phyloP scores from a whole-genome alignment of 2,113 vertebrate species.

The Ploceus nigricollis region DNA sequence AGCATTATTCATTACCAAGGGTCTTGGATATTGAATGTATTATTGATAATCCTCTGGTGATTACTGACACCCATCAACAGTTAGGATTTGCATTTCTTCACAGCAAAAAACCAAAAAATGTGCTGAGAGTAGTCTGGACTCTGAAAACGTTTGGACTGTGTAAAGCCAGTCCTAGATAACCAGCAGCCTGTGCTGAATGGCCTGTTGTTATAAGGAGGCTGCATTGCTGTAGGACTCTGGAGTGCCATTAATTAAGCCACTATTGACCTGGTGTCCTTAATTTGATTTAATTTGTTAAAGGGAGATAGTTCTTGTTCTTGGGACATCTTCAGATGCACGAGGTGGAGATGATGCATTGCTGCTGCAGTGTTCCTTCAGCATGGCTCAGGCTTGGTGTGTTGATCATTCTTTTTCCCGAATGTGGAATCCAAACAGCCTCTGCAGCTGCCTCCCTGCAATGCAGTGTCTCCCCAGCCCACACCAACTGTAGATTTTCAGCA shows the following conservation, averaged over 20 bases:
- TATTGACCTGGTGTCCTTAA: not conserved
- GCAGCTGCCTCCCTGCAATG: constrained; percentile 34
- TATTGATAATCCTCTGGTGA: not conserved
- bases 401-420: not conserved
- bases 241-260: not conserved
- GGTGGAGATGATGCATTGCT: not conserved
- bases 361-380: not conserved
- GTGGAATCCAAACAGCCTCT: not conserved
- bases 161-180: not conserved
- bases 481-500: not conserved
- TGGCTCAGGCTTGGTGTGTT: not conserved
- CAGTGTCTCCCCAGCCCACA: not conserved
- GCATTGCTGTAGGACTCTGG: not conserved
- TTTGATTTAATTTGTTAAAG: not conserved
- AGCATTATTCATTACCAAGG: not conserved
- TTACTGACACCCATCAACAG: not conserved
- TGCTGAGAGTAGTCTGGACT: not conserved
- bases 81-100: not conserved
- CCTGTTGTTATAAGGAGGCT: not conserved
- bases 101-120: not conserved
- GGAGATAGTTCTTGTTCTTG: not conserved
- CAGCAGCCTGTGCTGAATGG: not conserved
- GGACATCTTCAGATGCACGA: not conserved
- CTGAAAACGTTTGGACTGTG: not conserved
- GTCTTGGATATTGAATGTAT: not conserved